These are phyloP conservation scores for Cotesia glomerata DNA, from an alignment of 1,140 invertebrate genomes.

Conservation along the genomic window DNA sequence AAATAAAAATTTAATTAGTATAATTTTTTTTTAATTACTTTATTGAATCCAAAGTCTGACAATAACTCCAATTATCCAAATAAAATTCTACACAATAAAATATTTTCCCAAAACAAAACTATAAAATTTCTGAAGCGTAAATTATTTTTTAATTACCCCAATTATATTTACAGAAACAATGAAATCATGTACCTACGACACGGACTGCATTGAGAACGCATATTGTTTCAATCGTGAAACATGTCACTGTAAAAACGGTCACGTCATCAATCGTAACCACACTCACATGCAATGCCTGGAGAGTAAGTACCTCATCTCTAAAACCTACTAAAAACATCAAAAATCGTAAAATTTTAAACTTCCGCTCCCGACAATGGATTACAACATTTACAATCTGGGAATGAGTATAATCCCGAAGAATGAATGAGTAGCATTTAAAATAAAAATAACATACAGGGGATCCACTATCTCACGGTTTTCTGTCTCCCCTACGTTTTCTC, in stretches of 20 bases:
- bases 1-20: too few relatives aligned
- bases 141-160: not conserved
- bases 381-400: too few relatives aligned
- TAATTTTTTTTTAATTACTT: too few relatives aligned
- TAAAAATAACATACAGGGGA: slow-evolving; percentile 2
- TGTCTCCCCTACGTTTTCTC: slow-evolving; percentile 20
- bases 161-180: slow-evolving; percentile 42
- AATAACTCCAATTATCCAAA: too few relatives aligned
- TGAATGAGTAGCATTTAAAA: not conserved
- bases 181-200: slow-evolving; percentile 42
- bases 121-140: not conserved
- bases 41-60: too few relatives aligned
- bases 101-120: not conserved
- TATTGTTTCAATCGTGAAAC: slow-evolving; percentile 43
- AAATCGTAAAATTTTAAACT: slow-evolving; percentile 12
- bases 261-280: slow-evolving; percentile 42
- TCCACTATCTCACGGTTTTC: slow-evolving; percentile 40
- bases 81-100: too few relatives aligned
- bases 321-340: not conserved
- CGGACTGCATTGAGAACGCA: slow-evolving; percentile 47
- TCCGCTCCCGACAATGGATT: too few relatives aligned
- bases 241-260: slow-evolving; percentile 44
- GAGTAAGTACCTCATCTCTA: slow-evolving; percentile 34
- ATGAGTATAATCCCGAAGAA: too few relatives aligned
- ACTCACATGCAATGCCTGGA: slow-evolving; percentile 43